Evolutionary conservation across 2,797 vertebrate genomes (phyloP), one percentile per base, ranked within the genome.

Genomic region (Galaxias olidus): DNA sequence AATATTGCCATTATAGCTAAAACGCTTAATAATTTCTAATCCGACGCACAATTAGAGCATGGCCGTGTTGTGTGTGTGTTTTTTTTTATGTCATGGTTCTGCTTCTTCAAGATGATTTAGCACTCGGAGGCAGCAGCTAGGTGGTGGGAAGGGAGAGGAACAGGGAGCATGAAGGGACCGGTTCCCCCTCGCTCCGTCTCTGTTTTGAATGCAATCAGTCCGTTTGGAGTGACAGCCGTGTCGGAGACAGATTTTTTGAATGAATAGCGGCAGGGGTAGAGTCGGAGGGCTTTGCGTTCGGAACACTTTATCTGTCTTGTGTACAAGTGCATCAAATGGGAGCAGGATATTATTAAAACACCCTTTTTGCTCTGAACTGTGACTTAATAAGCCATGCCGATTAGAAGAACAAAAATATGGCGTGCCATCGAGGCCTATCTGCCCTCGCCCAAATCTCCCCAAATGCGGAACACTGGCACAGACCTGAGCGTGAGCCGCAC

Each of bases 1-100:
- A 90, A 90, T 91, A 92, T 91, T 87, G 77, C 84, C 84, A 90
- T 91, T 92, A 92, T 87, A 76, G 83, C 88, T 91, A 90, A 92
- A 91, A 87, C 74, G 83, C 84, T 83, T 84, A 91, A 91, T 92
- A 91, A 92, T 90, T 87, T 84, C 84, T 93, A 91, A 93, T 93
- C 90, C 87, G 76, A 71, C 50, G 77, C 83, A 87, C 86, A 90
- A 93, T 91, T 91, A 91, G 80, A 88, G 86, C 86, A 81, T 76
- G 86, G 82, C 71, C 83, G 79, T 74, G 46, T 81, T 74, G 84
- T 86, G 82, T 78, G 76, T 79, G 70, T 79, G 75, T 12, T 12
- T 30, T 30, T 30, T 30, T 30, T 30, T 30, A 30, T 6, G 30
- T 30, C 30, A 6, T 77, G 69, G 76, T 81, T 87, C 83, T 84